Percentiles rank a stretch among this genome's conserved stretches.
phyloP scores from a whole-genome alignment of 1,140 invertebrate species.

The Hirudo medicinalis region DNA sequence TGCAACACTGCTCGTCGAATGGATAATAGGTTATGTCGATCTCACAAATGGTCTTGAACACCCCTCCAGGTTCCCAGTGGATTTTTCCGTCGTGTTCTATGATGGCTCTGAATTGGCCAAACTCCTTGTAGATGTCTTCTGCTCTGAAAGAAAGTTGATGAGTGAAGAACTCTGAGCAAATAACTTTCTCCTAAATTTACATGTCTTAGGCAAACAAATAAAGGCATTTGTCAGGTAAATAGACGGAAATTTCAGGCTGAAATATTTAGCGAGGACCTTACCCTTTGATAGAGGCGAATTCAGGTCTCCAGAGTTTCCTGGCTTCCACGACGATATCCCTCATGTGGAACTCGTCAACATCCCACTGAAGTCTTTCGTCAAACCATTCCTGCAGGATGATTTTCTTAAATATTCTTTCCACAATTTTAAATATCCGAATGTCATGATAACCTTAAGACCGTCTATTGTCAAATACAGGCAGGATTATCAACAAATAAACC shows the following conservation, averaged over 20 bases:
- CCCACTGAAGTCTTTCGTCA: constrained; percentile 23
- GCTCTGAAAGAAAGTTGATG: constrained; percentile 15
- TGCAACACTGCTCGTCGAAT: constrained; percentile 23
- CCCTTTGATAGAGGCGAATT: constrained; percentile 25
- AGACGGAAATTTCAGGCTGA: too few relatives aligned
- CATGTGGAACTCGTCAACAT: constrained; percentile 5
- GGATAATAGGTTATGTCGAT: constrained; percentile 25
- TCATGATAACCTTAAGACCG: too few relatives aligned
- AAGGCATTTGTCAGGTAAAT: too few relatives aligned
- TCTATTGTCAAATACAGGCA: too few relatives aligned
- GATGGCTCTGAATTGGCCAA: constrained; percentile 22
- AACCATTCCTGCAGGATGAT: constrained; percentile 17
- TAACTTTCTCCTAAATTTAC: too few relatives aligned
- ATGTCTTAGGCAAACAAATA: too few relatives aligned
- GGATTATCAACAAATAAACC: too few relatives aligned
- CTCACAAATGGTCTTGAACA: constrained; percentile 24
- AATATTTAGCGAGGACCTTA: constrained; percentile 2
- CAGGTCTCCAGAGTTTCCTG: constrained; percentile 23
- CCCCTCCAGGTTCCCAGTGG: constrained; percentile 25
- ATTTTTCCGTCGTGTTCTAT: constrained; percentile 20
- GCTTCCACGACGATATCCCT: constrained; percentile 22
- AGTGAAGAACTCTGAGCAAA: background rate
- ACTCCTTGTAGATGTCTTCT: constrained; percentile 23
- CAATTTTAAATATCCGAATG: too few relatives aligned
- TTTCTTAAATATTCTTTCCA: too few relatives aligned